Conservation (phyloP, 2,797 vertebrate species). For the Clamator glandarius region DNA sequence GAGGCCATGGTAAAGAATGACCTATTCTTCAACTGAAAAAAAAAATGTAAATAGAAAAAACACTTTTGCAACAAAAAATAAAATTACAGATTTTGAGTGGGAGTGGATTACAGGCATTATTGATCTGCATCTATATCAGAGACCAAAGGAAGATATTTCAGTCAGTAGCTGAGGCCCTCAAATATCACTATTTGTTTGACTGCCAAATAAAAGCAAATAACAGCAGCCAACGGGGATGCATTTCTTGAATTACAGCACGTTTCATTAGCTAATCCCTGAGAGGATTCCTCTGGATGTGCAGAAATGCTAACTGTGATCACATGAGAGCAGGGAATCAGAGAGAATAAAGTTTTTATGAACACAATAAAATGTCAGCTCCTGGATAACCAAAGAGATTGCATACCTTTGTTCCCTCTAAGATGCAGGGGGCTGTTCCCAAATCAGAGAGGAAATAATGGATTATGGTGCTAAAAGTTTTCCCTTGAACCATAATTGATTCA, state of each 20-base stretch:
- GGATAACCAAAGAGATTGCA: not conserved
- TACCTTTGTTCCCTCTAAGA: not conserved
- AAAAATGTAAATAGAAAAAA: not conserved
- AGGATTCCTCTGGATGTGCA: not conserved
- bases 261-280: conserved; percentile 53
- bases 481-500: not conserved
- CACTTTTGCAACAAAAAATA: not conserved
- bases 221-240: not conserved
- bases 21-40: not conserved
- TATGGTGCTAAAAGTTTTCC: not conserved
- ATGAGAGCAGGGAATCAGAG: not conserved
- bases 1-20: not conserved
- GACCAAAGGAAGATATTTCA: not conserved
- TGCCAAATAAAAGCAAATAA: conserved; percentile 33
- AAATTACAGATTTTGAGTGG: not conserved
- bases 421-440: not conserved
- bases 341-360: not conserved
- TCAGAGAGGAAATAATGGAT: not conserved
- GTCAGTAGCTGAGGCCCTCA: not conserved
- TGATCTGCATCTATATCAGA: not conserved
- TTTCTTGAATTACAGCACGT: conserved; percentile 62
- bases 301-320: not conserved
- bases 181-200: conserved; percentile 30
- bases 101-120: not conserved
- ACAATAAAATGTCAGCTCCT: not conserved